A percentile compares a stretch with the other conserved stretches of the same genome.
phyloP scores from a whole-genome alignment of 2,113 vertebrate genomes.

The Euleptes europaea region DNA sequence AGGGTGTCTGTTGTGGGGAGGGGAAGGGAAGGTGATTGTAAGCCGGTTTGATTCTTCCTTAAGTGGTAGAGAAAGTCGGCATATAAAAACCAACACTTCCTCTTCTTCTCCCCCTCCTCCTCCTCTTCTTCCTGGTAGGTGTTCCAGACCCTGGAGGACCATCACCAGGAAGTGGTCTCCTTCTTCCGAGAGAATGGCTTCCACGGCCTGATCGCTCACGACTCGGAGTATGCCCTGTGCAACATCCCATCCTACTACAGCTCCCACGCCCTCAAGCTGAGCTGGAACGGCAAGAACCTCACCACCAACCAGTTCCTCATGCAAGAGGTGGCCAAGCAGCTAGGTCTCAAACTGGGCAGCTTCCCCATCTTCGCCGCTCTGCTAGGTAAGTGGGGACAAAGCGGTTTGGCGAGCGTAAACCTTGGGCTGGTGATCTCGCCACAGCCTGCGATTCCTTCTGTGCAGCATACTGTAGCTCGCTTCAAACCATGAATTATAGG shows the following conservation, averaged over 20 bases:
- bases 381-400: conserved; percentile 76
- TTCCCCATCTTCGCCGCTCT: conserved; percentile 91
- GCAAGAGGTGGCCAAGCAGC: conserved; percentile 89
- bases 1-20: too few relatives aligned
- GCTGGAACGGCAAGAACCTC: conserved; percentile 94
- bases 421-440: too few relatives aligned
- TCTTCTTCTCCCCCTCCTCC: too few relatives aligned
- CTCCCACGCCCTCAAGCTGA: conserved; percentile 90
- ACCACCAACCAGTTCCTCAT: conserved; percentile 93
- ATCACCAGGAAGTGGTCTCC: conserved; percentile 92
- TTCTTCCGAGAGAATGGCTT: conserved; percentile 91
- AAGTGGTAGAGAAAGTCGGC: too few relatives aligned
- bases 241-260: conserved; percentile 92
- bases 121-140: conserved; percentile 76
- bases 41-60: too few relatives aligned
- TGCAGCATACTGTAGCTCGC: too few relatives aligned
- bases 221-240: conserved; percentile 91
- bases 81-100: too few relatives aligned
- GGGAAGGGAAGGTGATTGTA: too few relatives aligned
- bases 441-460: too few relatives aligned
- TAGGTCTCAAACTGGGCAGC: conserved; percentile 88
- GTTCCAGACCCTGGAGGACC: conserved; percentile 91
- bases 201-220: conserved; percentile 91
- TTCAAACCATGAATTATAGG: too few relatives aligned
- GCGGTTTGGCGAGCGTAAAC: too few relatives aligned